Evolutionary conservation across 1,140 invertebrate genomes (phyloP).

Genomic region (Dinoponera quadriceps): DNA sequence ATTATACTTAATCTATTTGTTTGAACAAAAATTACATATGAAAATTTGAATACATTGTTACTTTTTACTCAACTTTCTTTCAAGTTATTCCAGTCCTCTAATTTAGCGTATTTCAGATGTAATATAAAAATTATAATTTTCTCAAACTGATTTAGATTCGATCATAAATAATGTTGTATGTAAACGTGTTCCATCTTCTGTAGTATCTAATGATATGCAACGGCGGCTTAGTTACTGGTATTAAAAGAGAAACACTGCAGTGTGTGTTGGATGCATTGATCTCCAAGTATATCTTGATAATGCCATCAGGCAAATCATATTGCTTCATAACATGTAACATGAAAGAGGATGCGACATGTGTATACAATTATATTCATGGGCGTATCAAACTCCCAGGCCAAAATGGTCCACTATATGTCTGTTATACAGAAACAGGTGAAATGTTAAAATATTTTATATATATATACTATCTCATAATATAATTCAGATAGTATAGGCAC

Average conservation of each 20-base stretch:
- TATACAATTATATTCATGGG: constrained; percentile 87
- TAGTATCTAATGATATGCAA: constrained; percentile 90
- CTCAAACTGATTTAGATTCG: constrained; percentile 74
- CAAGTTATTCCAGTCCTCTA: too few relatives aligned
- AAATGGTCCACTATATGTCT: constrained; percentile 88
- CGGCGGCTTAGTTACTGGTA: constrained; percentile 90
- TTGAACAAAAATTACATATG: neutral
- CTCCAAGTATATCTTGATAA: constrained; percentile 86
- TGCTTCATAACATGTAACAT: constrained; percentile 89
- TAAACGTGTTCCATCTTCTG: constrained; percentile 66
- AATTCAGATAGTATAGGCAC: too few relatives aligned
- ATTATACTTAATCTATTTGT: too few relatives aligned
- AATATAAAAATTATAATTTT: neutral
- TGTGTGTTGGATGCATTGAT: constrained; percentile 85
- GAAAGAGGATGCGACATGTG: constrained; percentile 83
- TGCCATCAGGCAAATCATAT: constrained; percentile 91
- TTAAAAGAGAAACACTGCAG: constrained; percentile 88
- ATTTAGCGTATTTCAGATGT: too few relatives aligned
- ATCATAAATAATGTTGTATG: too few relatives aligned
- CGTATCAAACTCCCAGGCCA: constrained; percentile 85
- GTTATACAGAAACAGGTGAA: constrained; percentile 87
- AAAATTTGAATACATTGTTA: neutral
- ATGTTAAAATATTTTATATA: neutral
- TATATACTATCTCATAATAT: too few relatives aligned
- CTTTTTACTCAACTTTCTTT: too few relatives aligned